These are phyloP conservation scores for Ladona fulva DNA, from an alignment of 1,140 invertebrate genomes.

Conservation along the genomic window DNA sequence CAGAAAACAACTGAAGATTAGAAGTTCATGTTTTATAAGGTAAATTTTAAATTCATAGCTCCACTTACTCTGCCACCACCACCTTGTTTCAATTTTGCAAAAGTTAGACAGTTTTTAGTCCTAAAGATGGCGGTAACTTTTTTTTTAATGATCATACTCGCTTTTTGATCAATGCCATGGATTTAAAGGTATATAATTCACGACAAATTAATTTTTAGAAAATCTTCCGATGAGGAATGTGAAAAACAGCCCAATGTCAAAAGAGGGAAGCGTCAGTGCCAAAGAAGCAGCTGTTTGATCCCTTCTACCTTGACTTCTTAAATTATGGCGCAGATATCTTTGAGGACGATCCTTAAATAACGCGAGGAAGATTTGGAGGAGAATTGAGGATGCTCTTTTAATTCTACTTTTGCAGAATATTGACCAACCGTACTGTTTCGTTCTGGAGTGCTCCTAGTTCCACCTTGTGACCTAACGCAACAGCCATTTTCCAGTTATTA, in stretches of 20 bases:
- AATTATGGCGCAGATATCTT: slow-evolving; percentile 9
- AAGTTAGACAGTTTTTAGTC: too few relatives aligned
- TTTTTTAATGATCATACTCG: too few relatives aligned
- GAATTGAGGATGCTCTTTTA: slow-evolving; percentile 25
- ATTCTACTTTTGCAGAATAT: too few relatives aligned
- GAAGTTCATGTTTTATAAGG: too few relatives aligned
- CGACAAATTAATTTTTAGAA: slow-evolving; percentile 1
- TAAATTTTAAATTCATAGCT: too few relatives aligned
- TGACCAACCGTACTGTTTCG: too few relatives aligned
- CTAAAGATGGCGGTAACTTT: too few relatives aligned
- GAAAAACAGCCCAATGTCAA: neutral
- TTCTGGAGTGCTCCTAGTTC: neutral
- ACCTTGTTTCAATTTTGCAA: too few relatives aligned
- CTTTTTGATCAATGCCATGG: too few relatives aligned
- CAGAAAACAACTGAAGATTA: too few relatives aligned
- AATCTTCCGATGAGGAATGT: slow-evolving; percentile 2
- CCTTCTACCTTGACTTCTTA: neutral
- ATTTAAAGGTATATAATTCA: neutral
- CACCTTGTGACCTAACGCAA: neutral
- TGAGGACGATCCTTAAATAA: neutral
- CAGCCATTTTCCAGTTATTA: neutral
- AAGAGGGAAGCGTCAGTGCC: neutral
- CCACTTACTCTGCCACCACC: too few relatives aligned
- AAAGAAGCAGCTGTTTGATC: neutral
- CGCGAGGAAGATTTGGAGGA: neutral